Conservation (phyloP, 1,140 invertebrate species). For the Drosophila mayri region DNA sequence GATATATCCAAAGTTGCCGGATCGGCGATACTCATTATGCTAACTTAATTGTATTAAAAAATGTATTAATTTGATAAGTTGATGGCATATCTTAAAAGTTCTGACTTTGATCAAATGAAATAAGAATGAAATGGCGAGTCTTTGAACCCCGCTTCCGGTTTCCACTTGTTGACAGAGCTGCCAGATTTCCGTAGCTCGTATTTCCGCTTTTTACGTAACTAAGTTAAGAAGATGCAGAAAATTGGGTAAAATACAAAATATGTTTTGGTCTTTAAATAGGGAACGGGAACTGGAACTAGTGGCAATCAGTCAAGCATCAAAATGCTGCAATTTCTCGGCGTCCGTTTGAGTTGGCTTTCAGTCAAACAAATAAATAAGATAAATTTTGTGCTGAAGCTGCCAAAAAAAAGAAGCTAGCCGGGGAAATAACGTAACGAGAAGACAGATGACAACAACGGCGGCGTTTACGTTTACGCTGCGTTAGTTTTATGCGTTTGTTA, state of each 20-base stretch:
- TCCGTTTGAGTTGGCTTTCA: slow-evolving; percentile 60
- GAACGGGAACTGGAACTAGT: background rate
- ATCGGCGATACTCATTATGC: background rate
- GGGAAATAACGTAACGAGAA: slow-evolving; percentile 47
- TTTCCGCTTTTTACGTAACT: slow-evolving; percentile 5
- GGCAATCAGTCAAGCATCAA: slow-evolving; percentile 79
- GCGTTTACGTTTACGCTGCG: slow-evolving; percentile 80
- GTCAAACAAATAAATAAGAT: slow-evolving; percentile 80
- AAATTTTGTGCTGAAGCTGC: slow-evolving; percentile 75
- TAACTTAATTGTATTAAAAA: background rate
- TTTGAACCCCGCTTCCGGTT: background rate
- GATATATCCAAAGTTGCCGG: slow-evolving; percentile 9
- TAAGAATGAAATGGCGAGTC: background rate
- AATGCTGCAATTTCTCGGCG: slow-evolving; percentile 66
- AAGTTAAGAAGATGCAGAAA: background rate
- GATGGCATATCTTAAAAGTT: background rate
- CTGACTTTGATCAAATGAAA: background rate
- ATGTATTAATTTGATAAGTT: background rate
- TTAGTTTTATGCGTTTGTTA: slow-evolving; percentile 80
- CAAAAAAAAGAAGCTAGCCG: slow-evolving; percentile 47
- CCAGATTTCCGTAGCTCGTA: slow-evolving; percentile 8
- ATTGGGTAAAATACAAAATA: background rate
- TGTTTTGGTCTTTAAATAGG: slow-evolving; percentile 5
- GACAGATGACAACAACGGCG: slow-evolving; percentile 50
- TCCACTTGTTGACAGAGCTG: background rate